Percentiles rank a stretch among this genome's conserved stretches.
phyloP scores from a whole-genome alignment of 2,113 vertebrate genomes.

The Chitala chitala region DNA sequence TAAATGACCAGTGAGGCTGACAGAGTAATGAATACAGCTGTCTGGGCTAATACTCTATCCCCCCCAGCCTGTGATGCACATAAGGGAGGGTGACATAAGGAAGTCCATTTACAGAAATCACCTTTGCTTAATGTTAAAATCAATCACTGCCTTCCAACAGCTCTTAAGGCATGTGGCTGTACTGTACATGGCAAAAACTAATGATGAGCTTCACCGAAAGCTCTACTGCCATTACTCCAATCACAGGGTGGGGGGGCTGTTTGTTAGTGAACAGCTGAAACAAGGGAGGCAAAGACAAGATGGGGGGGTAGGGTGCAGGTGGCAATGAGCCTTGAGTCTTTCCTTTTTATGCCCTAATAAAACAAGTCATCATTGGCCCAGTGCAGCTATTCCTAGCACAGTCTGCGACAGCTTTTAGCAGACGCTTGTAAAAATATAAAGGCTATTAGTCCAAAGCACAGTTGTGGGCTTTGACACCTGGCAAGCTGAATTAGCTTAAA shows the following conservation, averaged over 20 bases:
- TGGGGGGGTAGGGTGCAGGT: not conserved
- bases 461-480: no score
- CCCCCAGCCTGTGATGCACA: not conserved
- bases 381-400: not conserved
- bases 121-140: not conserved
- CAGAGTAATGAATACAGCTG: not conserved
- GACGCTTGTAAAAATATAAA: not conserved
- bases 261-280: not conserved
- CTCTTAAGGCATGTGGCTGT: not conserved
- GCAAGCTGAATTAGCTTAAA: no score
- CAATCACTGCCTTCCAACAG: not conserved
- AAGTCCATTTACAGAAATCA: not conserved
- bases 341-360: slow-evolving; percentile 4
- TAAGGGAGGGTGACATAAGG: not conserved
- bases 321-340: not conserved
- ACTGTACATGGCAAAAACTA: not conserved
- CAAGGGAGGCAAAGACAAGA: no score
- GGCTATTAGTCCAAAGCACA: not conserved
- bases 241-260: not conserved
- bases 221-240: not conserved
- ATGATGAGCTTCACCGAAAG: not conserved
- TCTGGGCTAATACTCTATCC: not conserved
- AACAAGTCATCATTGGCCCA: not conserved
- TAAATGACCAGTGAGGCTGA: not conserved
- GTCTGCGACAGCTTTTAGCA: not conserved